Evolutionary conservation across 2,888 invertebrate species (phyloP).

Genomic region (Hetaerina titia): DNA sequence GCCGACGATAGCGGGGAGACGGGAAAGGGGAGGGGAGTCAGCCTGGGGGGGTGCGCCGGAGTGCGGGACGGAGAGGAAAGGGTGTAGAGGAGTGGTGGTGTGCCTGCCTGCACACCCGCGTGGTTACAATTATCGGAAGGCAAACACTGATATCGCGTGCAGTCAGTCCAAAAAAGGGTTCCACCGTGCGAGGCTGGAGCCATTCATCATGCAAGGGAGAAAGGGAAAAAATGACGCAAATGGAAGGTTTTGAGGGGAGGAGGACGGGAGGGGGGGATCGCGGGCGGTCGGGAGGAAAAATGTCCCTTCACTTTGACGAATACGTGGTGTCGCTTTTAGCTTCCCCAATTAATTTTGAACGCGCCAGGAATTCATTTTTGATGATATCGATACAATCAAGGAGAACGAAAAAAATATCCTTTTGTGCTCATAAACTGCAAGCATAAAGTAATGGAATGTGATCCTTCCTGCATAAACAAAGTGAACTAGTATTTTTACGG

Average conservation of each 20-base stretch:
- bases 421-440: background rate
- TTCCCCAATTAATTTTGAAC: constrained; percentile 61
- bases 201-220: constrained; percentile 37
- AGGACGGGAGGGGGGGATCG: background rate
- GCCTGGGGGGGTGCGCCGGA: background rate
- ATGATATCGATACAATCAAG: constrained; percentile 63
- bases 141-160: constrained; percentile 66
- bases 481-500: background rate
- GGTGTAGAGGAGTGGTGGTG: background rate
- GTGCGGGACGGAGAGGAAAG: background rate
- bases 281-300: constrained; percentile 3
- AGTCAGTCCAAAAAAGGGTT: constrained; percentile 63
- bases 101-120: constrained; percentile 36
- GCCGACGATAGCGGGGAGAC: background rate
- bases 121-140: constrained; percentile 64
- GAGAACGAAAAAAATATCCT: background rate
- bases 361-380: constrained; percentile 63
- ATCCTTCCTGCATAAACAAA: constrained; percentile 10
- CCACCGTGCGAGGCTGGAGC: constrained; percentile 41
- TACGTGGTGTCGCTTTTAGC: constrained; percentile 62
- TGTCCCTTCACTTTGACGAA: constrained; percentile 62
- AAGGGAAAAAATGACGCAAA: constrained; percentile 61
- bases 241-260: constrained; percentile 4
- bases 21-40: background rate
- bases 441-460: constrained; percentile 50